Percentiles rank a stretch among this genome's conserved stretches.
Evolutionary conservation across 2,113 vertebrate species (phyloP).

Genomic region (Macrotis lagotis): DNA sequence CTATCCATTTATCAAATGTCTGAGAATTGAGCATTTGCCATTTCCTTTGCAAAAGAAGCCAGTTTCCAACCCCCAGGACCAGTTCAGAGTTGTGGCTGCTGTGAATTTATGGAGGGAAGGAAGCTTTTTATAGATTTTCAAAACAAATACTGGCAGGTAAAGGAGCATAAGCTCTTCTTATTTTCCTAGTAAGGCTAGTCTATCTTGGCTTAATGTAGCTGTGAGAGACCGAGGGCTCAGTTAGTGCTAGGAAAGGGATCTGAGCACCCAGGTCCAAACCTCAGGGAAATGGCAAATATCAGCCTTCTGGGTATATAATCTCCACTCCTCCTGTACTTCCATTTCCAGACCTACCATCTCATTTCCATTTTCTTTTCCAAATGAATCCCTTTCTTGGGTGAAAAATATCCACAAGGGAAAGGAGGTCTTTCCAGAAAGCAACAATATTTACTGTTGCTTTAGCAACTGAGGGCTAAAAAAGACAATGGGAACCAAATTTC

Average conservation of each 20-base stretch:
- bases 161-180: background rate
- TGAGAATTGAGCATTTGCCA: background rate
- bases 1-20: background rate
- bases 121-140: background rate
- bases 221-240: background rate
- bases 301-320: background rate
- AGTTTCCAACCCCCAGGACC: background rate
- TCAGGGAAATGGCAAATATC: background rate
- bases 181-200: background rate
- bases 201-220: background rate
- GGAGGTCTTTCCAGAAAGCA: background rate
- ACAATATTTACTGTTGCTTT: background rate
- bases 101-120: background rate
- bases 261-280: background rate
- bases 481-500: conserved; percentile 45
- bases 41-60: background rate
- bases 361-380: background rate
- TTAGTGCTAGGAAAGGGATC: background rate
- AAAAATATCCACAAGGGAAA: conserved; percentile 13
- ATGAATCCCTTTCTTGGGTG: background rate
- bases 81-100: background rate
- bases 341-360: background rate
- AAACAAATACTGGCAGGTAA: background rate
- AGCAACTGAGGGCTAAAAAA: conserved; percentile 24
- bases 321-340: background rate